These are phyloP conservation scores for Caenorhabditis sp. DNA, from an alignment of 2,888 invertebrate species.

Conservation along the genomic window DNA sequence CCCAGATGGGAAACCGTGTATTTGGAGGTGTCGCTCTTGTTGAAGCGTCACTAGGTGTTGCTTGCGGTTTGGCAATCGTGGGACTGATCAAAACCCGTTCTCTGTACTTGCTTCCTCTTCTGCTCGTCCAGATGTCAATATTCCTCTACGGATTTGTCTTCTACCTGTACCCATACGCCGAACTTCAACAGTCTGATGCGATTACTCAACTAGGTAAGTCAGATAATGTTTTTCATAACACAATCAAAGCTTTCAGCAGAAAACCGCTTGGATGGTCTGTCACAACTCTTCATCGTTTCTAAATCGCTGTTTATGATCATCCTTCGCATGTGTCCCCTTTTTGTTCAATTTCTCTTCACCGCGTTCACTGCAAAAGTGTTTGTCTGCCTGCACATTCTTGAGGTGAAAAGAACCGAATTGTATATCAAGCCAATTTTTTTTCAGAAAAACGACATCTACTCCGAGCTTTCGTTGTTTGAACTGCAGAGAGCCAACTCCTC, in stretches of 20 bases:
- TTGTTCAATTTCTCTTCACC: constrained; percentile 10
- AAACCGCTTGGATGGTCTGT: not conserved
- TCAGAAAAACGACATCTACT: not conserved
- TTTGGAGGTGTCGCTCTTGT: not conserved
- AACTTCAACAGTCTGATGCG: not conserved
- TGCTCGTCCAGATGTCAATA: constrained; percentile 16
- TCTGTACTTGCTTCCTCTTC: constrained; percentile 16
- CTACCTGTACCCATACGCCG: constrained; percentile 15
- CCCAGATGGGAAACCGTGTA: constrained; percentile 7
- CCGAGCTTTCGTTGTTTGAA: not conserved
- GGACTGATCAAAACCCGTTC: not conserved
- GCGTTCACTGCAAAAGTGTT: constrained; percentile 1
- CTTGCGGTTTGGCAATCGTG: not conserved
- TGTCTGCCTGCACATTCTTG: constrained; percentile 2
- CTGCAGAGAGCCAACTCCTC: not conserved
- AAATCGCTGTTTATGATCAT: constrained; percentile 5
- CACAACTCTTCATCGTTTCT: not conserved
- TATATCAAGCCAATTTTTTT: not conserved
- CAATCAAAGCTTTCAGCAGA: not conserved
- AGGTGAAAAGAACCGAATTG: not conserved
- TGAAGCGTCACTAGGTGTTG: constrained; percentile 8
- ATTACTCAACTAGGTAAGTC: not conserved
- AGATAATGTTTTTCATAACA: not conserved
- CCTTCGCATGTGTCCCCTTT: constrained; percentile 7
- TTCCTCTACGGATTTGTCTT: constrained; percentile 16